Evolutionary conservation across 2,888 invertebrate species (phyloP).

Genomic region (Hirtodrosophila confusa): DNA sequence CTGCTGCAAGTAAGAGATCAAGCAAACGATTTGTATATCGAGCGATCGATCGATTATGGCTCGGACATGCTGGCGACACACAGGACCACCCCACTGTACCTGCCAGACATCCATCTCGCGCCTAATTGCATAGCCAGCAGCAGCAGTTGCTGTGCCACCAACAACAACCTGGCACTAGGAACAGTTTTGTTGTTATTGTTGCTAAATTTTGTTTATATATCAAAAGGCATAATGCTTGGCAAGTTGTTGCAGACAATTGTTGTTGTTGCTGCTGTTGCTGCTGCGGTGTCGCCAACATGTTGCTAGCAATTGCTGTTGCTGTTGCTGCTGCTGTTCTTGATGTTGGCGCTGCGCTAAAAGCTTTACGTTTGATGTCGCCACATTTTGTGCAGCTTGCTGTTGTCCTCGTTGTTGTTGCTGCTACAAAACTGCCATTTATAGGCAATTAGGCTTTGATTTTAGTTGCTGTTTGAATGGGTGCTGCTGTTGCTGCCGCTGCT

Average conservation of each 20-base stretch:
- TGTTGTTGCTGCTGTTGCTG: constrained; percentile 11
- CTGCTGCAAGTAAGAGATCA: constrained; percentile 75
- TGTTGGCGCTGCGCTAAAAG: constrained; percentile 67
- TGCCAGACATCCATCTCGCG: constrained; percentile 57
- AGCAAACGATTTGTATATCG: constrained; percentile 77
- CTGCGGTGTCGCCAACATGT: constrained; percentile 31
- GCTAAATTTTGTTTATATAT: constrained; percentile 80
- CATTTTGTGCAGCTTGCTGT: constrained; percentile 46
- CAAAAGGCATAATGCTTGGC: constrained; percentile 64
- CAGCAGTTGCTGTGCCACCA: constrained; percentile 44
- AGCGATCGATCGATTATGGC: constrained; percentile 56
- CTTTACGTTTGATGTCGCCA: constrained; percentile 77
- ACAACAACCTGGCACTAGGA: constrained; percentile 8
- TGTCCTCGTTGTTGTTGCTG: constrained; percentile 26
- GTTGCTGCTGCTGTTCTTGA: constrained; percentile 40
- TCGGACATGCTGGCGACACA: constrained; percentile 75
- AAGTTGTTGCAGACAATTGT: constrained; percentile 43
- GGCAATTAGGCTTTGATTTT: constrained; percentile 77
- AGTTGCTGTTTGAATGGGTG: constrained; percentile 62
- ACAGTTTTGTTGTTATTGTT: constrained; percentile 60
- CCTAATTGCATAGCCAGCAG: constrained; percentile 68
- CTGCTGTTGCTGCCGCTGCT: constrained; percentile 30
- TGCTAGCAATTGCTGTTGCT: constrained; percentile 24
- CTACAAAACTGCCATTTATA: constrained; percentile 77
- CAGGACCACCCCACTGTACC: constrained; percentile 68